Evolutionary conservation across 2,113 vertebrate genomes (phyloP).

Genomic region (Microtus ochrogaster): DNA sequence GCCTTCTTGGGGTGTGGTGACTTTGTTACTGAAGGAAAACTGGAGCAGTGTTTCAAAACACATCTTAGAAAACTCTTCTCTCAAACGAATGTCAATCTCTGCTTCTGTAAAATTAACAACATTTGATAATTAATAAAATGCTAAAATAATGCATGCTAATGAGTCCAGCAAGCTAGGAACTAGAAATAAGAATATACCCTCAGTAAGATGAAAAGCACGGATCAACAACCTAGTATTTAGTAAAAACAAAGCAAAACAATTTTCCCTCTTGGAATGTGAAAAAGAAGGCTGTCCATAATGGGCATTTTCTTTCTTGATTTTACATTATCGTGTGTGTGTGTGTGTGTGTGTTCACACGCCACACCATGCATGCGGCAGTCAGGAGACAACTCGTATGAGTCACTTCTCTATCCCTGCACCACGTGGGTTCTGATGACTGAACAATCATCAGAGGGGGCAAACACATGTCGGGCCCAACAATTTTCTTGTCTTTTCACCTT

Average conservation of each 20-base stretch:
- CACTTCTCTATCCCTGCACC: background rate
- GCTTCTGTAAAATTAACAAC: slow-evolving; percentile 92
- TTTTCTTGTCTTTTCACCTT: background rate
- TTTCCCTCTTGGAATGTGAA: background rate
- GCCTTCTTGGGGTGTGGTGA: slow-evolving; percentile 97
- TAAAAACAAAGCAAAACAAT: background rate
- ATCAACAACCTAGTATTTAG: background rate
- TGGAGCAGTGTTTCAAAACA: slow-evolving; percentile 99
- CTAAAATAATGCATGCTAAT: slow-evolving; percentile 9
- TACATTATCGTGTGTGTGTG: background rate
- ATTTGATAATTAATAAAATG: slow-evolving; percentile 60
- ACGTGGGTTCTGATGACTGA: background rate
- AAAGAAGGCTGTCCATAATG: slow-evolving; percentile 9
- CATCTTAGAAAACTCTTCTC: slow-evolving; percentile 99
- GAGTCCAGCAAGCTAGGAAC: slow-evolving; percentile 38
- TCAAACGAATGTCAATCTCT: slow-evolving; percentile 97
- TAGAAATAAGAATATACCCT: slow-evolving; percentile 35
- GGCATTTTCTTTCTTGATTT: slow-evolving; percentile 10
- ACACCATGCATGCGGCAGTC: background rate
- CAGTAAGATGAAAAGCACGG: slow-evolving; percentile 1
- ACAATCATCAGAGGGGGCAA: background rate
- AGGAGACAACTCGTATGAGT: background rate
- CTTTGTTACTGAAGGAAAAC: slow-evolving; percentile 99
- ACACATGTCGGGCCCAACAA: background rate
- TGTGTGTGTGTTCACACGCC: background rate